A percentile compares a stretch with the other conserved stretches of the same genome.
phyloP scores from a whole-genome alignment of 1,140 invertebrate genomes.

The Myzus persicae region DNA sequence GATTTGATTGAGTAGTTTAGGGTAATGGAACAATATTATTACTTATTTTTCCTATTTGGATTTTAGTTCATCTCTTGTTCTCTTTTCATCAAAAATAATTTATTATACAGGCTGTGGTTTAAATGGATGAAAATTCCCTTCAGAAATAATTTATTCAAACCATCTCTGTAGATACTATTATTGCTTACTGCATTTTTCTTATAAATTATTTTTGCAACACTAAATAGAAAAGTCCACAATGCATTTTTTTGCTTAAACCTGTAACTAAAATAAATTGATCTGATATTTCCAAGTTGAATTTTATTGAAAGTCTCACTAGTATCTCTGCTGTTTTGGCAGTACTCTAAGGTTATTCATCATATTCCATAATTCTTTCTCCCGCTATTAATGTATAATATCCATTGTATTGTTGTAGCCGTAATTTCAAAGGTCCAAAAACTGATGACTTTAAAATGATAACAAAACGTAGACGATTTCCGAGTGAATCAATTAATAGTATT shows the following conservation, averaged over 20 bases:
- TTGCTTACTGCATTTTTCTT: not conserved
- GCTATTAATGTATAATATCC: too few relatives aligned
- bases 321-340: not conserved
- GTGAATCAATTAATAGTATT: too few relatives aligned
- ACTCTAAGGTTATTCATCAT: not conserved
- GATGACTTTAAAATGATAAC: too few relatives aligned
- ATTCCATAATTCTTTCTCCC: too few relatives aligned
- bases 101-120: too few relatives aligned
- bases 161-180: not conserved
- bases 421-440: too few relatives aligned
- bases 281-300: not conserved
- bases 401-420: too few relatives aligned
- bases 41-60: too few relatives aligned
- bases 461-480: too few relatives aligned
- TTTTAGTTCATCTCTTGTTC: too few relatives aligned
- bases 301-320: not conserved
- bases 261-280: not conserved
- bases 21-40: not conserved
- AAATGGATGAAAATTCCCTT: too few relatives aligned
- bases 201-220: not conserved
- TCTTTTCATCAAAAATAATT: not conserved
- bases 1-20: not conserved
- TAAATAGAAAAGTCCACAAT: not conserved
- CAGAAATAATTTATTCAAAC: not conserved
- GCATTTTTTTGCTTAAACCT: not conserved